Percentiles rank a stretch among this genome's conserved stretches.
phyloP scores from a whole-genome alignment of 2,797 vertebrate species.

The Synaphobranchus kaupii region DNA sequence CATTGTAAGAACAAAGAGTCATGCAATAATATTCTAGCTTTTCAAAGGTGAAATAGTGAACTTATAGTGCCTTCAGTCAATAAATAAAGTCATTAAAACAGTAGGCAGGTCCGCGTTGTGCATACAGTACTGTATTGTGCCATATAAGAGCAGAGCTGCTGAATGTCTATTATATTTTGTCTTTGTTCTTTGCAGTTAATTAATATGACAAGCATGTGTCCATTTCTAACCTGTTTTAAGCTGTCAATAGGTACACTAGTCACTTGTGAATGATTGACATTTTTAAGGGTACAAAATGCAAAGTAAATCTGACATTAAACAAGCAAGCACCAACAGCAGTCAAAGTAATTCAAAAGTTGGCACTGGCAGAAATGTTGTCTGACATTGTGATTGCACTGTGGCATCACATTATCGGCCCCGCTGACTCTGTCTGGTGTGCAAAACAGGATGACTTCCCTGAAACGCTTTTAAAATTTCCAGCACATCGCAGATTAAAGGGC shows the following conservation, averaged over 20 bases:
- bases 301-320: not conserved
- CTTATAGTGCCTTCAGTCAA: too few species aligned
- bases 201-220: not conserved
- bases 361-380: not conserved
- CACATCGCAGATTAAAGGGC: not conserved
- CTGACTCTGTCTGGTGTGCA: not conserved
- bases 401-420: not conserved
- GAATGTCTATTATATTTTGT: too few species aligned
- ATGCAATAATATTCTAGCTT: too few species aligned
- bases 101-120: too few species aligned
- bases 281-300: not conserved
- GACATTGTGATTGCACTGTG: not conserved
- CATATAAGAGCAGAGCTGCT: too few species aligned
- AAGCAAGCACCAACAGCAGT: not conserved
- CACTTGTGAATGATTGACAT: not conserved
- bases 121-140: too few species aligned
- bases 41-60: too few species aligned
- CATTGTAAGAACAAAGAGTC: too few species aligned
- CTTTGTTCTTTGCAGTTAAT: not conserved
- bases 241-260: not conserved
- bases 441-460: not conserved
- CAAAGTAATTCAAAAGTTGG: not conserved
- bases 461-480: not conserved
- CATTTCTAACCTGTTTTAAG: not conserved
- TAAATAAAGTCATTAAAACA: too few species aligned